Percentiles rank a stretch among this genome's conserved stretches.
Evolutionary conservation across 2,113 vertebrate species (phyloP).

Genomic region (Notarius quadriscutis): DNA sequence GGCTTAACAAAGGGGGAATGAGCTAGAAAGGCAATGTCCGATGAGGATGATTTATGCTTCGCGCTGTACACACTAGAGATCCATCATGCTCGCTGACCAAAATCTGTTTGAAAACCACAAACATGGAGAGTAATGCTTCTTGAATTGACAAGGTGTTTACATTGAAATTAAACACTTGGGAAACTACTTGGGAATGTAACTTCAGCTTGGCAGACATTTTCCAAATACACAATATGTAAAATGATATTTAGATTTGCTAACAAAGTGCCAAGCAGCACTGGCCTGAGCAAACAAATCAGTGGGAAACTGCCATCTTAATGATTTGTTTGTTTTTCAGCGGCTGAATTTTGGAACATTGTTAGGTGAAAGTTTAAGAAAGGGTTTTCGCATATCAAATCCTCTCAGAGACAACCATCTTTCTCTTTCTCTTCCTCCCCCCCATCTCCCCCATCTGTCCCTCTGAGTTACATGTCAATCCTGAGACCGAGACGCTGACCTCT

Average conservation of each 20-base stretch:
- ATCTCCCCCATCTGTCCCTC: no score
- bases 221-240: not conserved
- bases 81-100: conserved; percentile 26
- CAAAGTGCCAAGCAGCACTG: not conserved
- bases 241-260: not conserved
- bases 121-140: conserved; percentile 8
- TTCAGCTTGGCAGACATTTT: not conserved
- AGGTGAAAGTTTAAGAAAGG: not conserved
- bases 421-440: no score
- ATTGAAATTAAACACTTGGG: not conserved
- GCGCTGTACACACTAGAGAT: conserved; percentile 19
- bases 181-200: not conserved
- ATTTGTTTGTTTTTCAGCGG: not conserved
- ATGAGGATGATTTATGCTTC: conserved; percentile 33
- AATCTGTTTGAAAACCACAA: conserved; percentile 9
- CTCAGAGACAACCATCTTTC: not conserved
- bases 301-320: not conserved
- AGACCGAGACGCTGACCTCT: no score
- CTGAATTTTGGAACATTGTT: not conserved
- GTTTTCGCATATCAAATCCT: not conserved
- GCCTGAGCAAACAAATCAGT: not conserved
- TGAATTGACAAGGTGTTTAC: conserved; percentile 12
- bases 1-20: conserved; percentile 1
- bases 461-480: no score
- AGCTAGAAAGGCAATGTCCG: conserved; percentile 19